Percentiles rank a stretch among this genome's conserved stretches.
These are phyloP conservation scores for Panagrolaimus sp. DNA, from an alignment of 1,140 invertebrate genomes.

Conservation along the genomic window DNA sequence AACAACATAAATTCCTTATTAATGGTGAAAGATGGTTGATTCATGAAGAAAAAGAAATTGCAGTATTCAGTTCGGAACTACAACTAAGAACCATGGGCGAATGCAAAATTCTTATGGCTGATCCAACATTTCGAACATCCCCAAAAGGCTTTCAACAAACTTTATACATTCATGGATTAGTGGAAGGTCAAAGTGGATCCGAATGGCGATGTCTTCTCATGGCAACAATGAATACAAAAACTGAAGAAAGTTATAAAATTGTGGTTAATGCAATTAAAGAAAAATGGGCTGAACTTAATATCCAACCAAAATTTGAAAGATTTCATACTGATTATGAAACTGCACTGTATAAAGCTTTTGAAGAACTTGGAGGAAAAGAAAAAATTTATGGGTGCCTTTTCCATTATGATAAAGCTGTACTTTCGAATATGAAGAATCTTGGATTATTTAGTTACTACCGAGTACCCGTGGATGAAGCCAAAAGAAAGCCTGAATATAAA, in stretches of 20 bases:
- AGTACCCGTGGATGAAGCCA: background rate
- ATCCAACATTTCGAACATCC: background rate
- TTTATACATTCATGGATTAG: background rate
- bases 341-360: background rate
- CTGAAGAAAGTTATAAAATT: background rate
- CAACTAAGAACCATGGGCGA: background rate
- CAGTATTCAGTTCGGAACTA: background rate
- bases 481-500: background rate
- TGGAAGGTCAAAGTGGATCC: background rate
- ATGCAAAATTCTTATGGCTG: background rate
- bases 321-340: background rate
- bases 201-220: background rate
- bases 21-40: background rate
- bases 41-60: background rate
- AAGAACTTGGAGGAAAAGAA: background rate
- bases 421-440: background rate
- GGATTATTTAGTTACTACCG: background rate
- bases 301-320: background rate
- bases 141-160: background rate
- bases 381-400: slow-evolving; percentile 2
- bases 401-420: background rate
- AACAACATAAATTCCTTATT: too few species aligned
- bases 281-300: background rate
- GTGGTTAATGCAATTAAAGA: background rate
- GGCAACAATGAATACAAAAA: background rate